Percentiles rank a stretch among this genome's conserved stretches.
phyloP scores from a whole-genome alignment of 2,888 invertebrate genomes.

The Linnaemya vulpina region DNA sequence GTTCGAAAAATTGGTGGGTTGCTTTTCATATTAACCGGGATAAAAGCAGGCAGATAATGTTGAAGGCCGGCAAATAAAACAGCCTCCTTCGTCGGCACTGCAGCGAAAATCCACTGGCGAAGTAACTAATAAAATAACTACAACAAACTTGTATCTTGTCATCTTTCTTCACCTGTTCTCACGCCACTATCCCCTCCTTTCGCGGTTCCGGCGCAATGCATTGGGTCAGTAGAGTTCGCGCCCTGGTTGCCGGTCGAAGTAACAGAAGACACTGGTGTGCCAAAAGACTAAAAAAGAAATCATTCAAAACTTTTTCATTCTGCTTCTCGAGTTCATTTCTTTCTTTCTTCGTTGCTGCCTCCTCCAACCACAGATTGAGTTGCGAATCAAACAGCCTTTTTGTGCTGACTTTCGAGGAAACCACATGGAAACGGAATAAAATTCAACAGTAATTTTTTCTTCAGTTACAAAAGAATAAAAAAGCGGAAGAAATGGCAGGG shows the following conservation, averaged over 20 bases:
- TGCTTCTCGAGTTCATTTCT: conserved; percentile 25
- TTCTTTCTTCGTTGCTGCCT: conserved; percentile 1
- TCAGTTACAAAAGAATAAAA: neutral
- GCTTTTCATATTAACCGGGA: neutral
- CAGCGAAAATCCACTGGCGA: too few species aligned
- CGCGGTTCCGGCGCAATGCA: too few species aligned
- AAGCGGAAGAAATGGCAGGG: neutral
- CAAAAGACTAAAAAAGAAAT: conserved; percentile 69
- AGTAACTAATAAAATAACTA: too few species aligned
- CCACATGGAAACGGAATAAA: neutral
- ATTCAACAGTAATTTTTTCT: conserved; percentile 10
- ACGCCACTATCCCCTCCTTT: too few species aligned
- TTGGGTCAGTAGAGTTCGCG: too few species aligned
- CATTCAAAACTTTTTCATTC: conserved; percentile 61
- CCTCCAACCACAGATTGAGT: conserved; percentile 28
- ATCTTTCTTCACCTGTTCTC: too few species aligned
- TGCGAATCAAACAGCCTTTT: conserved; percentile 47
- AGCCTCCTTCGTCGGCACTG: too few species aligned
- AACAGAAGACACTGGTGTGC: conserved; percentile 27
- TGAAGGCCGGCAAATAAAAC: conserved; percentile 42
- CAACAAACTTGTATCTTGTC: too few species aligned
- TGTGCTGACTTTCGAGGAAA: conserved; percentile 5
- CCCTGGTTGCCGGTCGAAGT: too few species aligned
- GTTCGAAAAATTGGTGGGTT: too few species aligned
- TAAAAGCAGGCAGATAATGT: conserved; percentile 37